Evolutionary conservation across 2,888 invertebrate genomes (phyloP).

Genomic region (Sarcophaga carnaria): DNA sequence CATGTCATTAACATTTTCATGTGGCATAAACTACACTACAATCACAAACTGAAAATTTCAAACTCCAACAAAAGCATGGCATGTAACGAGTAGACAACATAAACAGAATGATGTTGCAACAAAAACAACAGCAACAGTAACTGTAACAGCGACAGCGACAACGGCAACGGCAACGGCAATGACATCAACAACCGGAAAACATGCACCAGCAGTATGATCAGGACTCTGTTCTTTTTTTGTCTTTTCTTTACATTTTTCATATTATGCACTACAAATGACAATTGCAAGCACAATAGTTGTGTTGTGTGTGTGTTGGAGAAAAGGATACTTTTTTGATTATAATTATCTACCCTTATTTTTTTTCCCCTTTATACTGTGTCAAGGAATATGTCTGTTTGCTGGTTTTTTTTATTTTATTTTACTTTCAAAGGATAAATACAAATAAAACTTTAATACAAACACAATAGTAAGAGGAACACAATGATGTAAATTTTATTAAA

Average conservation of each 20-base stretch:
- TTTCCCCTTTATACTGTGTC: slow-evolving; percentile 7
- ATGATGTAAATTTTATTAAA: slow-evolving; percentile 58
- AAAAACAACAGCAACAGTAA: not conserved
- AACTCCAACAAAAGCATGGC: slow-evolving; percentile 23
- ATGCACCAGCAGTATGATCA: slow-evolving; percentile 37
- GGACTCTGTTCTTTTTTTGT: not conserved
- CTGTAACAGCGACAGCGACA: not conserved
- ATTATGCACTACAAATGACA: slow-evolving; percentile 33
- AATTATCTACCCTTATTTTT: slow-evolving; percentile 28
- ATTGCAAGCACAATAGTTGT: slow-evolving; percentile 26
- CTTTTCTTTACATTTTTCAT: not conserved
- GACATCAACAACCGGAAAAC: slow-evolving; percentile 20
- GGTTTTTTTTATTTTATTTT: too few relatives aligned
- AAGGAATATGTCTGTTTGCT: slow-evolving; percentile 15
- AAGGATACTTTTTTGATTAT: slow-evolving; percentile 12
- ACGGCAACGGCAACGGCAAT: not conserved
- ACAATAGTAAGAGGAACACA: slow-evolving; percentile 38
- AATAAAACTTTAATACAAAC: slow-evolving; percentile 24
- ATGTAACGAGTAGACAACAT: slow-evolving; percentile 33
- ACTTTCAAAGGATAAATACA: not conserved
- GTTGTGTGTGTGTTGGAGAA: slow-evolving; percentile 3
- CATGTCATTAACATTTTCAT: slow-evolving; percentile 52
- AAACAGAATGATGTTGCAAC: slow-evolving; percentile 42
- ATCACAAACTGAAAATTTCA: slow-evolving; percentile 14
- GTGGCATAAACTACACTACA: slow-evolving; percentile 8